Conservation (phyloP, 2,797 vertebrate genomes). For the Phrynocephalus forsythii region DNA sequence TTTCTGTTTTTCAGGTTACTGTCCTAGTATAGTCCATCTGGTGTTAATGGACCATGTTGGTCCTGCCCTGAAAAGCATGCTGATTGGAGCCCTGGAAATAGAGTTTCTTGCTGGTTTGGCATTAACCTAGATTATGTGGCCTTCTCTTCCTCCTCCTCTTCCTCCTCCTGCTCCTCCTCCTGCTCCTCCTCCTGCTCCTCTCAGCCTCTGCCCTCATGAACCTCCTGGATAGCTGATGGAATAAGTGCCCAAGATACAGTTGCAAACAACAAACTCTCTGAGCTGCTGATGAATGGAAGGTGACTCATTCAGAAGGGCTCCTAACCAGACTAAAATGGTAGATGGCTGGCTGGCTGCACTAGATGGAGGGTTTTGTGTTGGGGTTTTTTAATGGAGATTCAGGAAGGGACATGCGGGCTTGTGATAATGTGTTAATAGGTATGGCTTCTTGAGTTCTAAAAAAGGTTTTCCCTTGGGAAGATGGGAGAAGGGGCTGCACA, state of each 20-base stretch:
- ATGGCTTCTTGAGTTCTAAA: slow-evolving; percentile 23
- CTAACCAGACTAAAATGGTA: background rate
- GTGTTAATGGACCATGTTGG: background rate
- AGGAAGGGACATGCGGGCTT: slow-evolving; percentile 5
- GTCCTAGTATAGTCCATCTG: background rate
- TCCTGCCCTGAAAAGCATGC: background rate
- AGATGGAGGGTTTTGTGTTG: background rate
- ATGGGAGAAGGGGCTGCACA: background rate
- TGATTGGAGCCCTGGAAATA: background rate
- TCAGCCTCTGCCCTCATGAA: background rate
- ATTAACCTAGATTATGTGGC: background rate
- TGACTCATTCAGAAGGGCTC: slow-evolving; percentile 19
- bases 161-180: background rate
- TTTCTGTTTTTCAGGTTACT: slow-evolving; percentile 3
- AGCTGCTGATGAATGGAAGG: background rate
- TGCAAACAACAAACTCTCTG: background rate
- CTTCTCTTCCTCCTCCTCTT: background rate
- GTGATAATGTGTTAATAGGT: background rate
- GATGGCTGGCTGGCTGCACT: slow-evolving; percentile 4
- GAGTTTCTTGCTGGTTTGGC: background rate
- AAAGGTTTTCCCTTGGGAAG: background rate
- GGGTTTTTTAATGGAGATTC: slow-evolving; percentile 1
- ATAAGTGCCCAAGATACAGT: background rate
- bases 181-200: background rate
- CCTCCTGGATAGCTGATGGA: background rate